Conservation (phyloP, 2,888 invertebrate genomes). For the Machimus rusticus region DNA sequence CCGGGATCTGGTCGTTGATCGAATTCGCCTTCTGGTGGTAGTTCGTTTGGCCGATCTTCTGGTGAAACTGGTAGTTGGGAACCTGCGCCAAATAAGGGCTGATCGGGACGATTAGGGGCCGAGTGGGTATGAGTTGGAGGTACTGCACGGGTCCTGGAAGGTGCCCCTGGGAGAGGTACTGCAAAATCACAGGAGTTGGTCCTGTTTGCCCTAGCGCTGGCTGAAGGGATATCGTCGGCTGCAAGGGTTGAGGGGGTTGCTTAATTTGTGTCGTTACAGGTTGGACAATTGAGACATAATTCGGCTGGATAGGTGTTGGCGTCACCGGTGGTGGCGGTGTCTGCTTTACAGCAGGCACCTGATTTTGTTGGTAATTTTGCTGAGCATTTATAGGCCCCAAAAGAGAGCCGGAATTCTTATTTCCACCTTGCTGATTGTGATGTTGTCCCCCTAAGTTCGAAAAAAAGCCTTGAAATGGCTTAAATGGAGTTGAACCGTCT, state of each 20-base stretch:
- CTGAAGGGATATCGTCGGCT: not conserved
- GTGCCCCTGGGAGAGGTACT: constrained; percentile 57
- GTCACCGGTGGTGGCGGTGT: not conserved
- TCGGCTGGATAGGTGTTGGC: not conserved
- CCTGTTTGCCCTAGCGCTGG: constrained; percentile 13
- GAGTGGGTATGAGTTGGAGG: constrained; percentile 60
- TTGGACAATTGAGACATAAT: not conserved
- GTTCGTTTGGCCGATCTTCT: not conserved
- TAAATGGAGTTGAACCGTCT: not conserved
- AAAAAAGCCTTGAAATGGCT: not conserved
- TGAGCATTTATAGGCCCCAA: not conserved
- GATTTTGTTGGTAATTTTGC: not conserved
- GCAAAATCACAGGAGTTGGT: constrained; percentile 59
- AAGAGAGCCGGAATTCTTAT: not conserved
- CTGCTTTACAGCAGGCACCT: not conserved
- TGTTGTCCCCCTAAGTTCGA: not conserved
- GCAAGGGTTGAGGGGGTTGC: not conserved
- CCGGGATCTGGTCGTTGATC: not conserved
- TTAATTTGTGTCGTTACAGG: not conserved
- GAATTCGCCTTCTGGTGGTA: not conserved
- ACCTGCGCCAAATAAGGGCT: constrained; percentile 54
- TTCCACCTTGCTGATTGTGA: not conserved
- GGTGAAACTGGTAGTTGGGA: constrained; percentile 34
- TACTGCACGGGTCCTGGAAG: constrained; percentile 58
- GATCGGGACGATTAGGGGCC: constrained; percentile 60